These are phyloP conservation scores for Drosophila robusta DNA, from an alignment of 2,888 invertebrate species.

Conservation along the genomic window DNA sequence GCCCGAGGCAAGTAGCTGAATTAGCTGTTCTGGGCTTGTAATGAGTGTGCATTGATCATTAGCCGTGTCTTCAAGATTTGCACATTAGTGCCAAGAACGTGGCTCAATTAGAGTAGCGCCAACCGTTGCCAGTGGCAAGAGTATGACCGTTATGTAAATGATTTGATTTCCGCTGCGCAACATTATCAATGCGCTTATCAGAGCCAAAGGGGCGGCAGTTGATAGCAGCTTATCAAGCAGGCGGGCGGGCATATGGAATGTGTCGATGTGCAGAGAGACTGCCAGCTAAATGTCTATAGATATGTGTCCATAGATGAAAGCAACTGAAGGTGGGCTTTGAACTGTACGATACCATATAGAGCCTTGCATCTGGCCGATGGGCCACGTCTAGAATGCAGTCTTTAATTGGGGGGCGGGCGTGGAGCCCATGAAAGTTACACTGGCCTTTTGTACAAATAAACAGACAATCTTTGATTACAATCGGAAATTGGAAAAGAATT, in stretches of 20 bases:
- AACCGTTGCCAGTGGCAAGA: conserved; percentile 10
- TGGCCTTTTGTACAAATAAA: conserved; percentile 64
- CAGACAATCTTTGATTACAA: conserved; percentile 68
- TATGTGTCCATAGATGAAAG: conserved; percentile 43
- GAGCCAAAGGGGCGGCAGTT: conserved; percentile 16
- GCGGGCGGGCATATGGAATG: conserved; percentile 47
- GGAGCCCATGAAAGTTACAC: conserved; percentile 26
- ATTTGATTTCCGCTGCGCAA: conserved; percentile 59
- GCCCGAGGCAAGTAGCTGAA: not conserved
- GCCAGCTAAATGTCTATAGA: not conserved
- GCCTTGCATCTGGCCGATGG: conserved; percentile 29
- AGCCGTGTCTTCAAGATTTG: conserved; percentile 24
- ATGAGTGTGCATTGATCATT: conserved; percentile 24
- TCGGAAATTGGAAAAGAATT: conserved; percentile 65
- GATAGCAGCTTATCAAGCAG: conserved; percentile 59
- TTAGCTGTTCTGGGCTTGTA: conserved; percentile 10
- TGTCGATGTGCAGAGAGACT: conserved; percentile 18
- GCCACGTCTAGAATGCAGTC: conserved; percentile 20
- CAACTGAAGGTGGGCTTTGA: conserved; percentile 38
- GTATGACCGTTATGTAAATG: conserved; percentile 60
- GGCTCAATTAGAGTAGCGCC: conserved; percentile 36
- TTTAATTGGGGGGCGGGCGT: conserved; percentile 1
- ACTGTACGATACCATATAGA: conserved; percentile 17
- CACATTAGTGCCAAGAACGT: conserved; percentile 35
- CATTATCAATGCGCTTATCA: conserved; percentile 63